Percentiles rank a stretch among this genome's conserved stretches.
Evolutionary conservation across 2,113 vertebrate species (phyloP).

Genomic region (Toxotes jaculatrix): DNA sequence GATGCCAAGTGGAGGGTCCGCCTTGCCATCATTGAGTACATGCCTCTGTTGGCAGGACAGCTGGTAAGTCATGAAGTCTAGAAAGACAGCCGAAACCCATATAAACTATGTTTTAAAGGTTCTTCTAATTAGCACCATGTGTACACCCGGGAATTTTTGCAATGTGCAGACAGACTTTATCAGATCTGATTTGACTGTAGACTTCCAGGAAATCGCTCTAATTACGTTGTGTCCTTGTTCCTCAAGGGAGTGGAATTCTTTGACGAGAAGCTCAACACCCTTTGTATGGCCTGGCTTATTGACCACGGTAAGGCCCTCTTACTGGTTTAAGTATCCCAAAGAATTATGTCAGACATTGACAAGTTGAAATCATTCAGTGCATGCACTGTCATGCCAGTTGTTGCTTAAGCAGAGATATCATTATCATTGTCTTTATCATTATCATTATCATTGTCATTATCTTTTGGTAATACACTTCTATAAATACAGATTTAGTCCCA

Average conservation of each 20-base stretch:
- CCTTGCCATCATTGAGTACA: constrained; percentile 92
- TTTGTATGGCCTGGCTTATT: constrained; percentile 96
- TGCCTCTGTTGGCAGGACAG: constrained; percentile 92
- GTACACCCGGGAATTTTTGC: constrained; percentile 2
- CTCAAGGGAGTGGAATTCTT: constrained; percentile 93
- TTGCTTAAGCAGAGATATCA: not conserved
- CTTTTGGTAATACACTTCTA: not conserved
- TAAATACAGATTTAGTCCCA: not conserved
- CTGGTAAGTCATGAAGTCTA: constrained; percentile 84
- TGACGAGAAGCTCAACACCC: constrained; percentile 93
- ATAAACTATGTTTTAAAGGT: constrained; percentile 29
- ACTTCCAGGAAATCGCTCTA: constrained; percentile 3
- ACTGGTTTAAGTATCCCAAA: not conserved
- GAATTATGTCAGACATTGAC: not conserved
- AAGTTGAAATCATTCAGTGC: not conserved
- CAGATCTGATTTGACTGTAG: not conserved
- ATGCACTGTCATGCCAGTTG: too few relatives aligned
- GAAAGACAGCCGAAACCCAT: constrained; percentile 5
- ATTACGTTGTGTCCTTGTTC: constrained; percentile 29
- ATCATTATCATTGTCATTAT: not conserved
- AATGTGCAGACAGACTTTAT: not conserved
- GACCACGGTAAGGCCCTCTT: constrained; percentile 88
- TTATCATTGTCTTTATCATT: not conserved
- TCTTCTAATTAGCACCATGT: constrained; percentile 6
- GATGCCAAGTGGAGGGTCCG: constrained; percentile 94